phyloP scores from a whole-genome alignment of 2,797 vertebrate genomes.

The Enteromius afrohamiltoni region DNA sequence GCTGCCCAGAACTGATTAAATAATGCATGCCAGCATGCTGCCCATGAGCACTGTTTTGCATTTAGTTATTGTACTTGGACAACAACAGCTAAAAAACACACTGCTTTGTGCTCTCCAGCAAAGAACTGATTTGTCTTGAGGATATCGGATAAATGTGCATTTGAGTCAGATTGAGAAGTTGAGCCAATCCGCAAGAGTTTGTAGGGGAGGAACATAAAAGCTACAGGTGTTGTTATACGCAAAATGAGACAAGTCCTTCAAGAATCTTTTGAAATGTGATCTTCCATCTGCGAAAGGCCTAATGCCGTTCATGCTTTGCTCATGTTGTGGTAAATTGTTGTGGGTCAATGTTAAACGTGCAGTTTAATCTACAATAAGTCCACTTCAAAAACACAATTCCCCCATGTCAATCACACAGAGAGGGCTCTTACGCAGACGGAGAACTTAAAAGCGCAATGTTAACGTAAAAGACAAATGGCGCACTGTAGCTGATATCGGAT shows the following conservation, averaged over 20 bases:
- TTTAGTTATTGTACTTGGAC: conserved; percentile 59
- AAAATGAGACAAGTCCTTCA: conserved; percentile 53
- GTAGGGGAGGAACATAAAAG: conserved; percentile 32
- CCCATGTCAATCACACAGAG: conserved; percentile 62
- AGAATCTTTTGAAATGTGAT: conserved; percentile 65
- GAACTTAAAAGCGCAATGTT: conserved; percentile 52
- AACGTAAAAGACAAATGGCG: conserved; percentile 50
- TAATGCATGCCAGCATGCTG: conserved; percentile 68
- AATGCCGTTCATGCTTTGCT: conserved; percentile 52
- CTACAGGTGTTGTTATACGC: conserved; percentile 58
- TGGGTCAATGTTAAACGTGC: conserved; percentile 71
- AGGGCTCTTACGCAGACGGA: conserved; percentile 38
- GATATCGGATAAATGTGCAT: conserved; percentile 3
- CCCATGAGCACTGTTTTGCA: conserved; percentile 67
- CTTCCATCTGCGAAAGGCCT: conserved; percentile 63
- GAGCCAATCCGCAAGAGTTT: conserved; percentile 8
- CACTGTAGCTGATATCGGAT: conserved; percentile 52
- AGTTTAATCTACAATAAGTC: conserved; percentile 78
- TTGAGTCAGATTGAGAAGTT: background rate
- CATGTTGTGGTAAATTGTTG: conserved; percentile 49
- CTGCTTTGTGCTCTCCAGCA: conserved; percentile 42
- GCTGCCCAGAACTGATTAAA: conserved; percentile 77
- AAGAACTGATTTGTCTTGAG: conserved; percentile 38
- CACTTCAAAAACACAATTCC: conserved; percentile 71
- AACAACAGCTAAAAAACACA: conserved; percentile 57